Percentiles rank a stretch among this genome's conserved stretches.
These are phyloP conservation scores for Ooceraea biroi DNA, from an alignment of 1,140 invertebrate species.

Conservation along the genomic window DNA sequence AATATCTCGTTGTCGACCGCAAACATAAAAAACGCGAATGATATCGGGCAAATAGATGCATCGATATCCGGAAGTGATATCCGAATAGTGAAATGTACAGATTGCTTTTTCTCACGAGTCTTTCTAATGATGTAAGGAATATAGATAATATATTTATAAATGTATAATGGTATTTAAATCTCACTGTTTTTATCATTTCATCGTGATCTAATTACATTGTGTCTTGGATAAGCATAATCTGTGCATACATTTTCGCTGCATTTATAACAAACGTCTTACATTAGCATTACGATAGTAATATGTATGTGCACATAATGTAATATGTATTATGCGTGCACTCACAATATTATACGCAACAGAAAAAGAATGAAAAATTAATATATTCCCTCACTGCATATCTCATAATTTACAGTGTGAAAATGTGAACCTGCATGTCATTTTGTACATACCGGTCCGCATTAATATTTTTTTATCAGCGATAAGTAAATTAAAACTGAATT, in stretches of 20 bases:
- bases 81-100: background rate
- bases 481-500: conserved; percentile 7
- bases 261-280: background rate
- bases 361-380: no score
- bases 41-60: background rate
- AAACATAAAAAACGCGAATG: background rate
- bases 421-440: no score
- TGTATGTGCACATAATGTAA: background rate
- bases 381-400: no score
- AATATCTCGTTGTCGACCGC: conserved; percentile 33
- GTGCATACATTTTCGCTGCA: background rate
- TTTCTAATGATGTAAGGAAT: background rate
- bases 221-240: background rate
- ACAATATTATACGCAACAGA: no score
- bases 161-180: background rate
- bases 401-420: background rate
- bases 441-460: background rate
- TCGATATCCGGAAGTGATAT: background rate
- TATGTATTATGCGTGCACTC: background rate
- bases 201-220: background rate
- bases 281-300: background rate
- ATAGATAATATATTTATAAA: background rate
- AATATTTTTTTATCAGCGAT: background rate
- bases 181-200: background rate
- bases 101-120: background rate